Evolutionary conservation across 30 jellyfish, hydroid and myxozoan genomes (phyloP).

Genomic region (Hydractinia echinata): DNA sequence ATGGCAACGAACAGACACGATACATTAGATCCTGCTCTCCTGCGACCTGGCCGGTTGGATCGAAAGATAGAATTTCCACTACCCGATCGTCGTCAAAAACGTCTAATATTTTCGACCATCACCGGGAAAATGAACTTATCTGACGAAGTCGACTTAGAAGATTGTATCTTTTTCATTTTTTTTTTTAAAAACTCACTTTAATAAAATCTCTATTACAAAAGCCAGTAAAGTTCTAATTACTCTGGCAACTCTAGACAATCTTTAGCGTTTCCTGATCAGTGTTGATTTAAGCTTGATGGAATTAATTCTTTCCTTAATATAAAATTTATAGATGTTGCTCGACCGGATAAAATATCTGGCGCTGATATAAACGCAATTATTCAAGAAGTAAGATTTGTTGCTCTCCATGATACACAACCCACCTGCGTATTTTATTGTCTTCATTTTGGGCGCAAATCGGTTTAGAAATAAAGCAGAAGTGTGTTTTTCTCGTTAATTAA

Average conservation of each 20-base stretch:
- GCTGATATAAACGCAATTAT: constrained; percentile 95
- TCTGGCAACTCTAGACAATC: too few species aligned
- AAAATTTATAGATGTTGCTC: constrained; percentile 57
- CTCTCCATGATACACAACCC: neutral
- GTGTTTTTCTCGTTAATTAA: too few species aligned
- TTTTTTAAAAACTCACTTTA: neutral
- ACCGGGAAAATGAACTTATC: constrained; percentile 91
- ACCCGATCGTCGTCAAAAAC: constrained; percentile 97
- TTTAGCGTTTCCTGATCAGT: too few species aligned
- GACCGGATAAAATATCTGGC: constrained; percentile 96
- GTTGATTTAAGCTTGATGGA: too few species aligned
- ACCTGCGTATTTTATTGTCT: neutral
- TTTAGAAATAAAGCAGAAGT: too few species aligned
- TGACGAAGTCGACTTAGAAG: constrained; percentile 97
- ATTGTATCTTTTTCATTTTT: constrained; percentile 64
- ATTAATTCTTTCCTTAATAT: too few species aligned
- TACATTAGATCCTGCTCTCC: constrained; percentile 94
- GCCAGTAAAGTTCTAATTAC: too few species aligned
- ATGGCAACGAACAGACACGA: constrained; percentile 99
- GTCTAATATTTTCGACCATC: constrained; percentile 81
- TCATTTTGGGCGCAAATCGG: too few species aligned
- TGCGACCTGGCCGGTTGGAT: constrained; percentile 96
- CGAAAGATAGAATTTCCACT: constrained; percentile 94
- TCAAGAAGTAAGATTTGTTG: constrained; percentile 61
- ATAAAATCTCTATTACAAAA: too few species aligned